Conservation (phyloP, 2,888 invertebrate genomes). For the Theristus sp. region DNA sequence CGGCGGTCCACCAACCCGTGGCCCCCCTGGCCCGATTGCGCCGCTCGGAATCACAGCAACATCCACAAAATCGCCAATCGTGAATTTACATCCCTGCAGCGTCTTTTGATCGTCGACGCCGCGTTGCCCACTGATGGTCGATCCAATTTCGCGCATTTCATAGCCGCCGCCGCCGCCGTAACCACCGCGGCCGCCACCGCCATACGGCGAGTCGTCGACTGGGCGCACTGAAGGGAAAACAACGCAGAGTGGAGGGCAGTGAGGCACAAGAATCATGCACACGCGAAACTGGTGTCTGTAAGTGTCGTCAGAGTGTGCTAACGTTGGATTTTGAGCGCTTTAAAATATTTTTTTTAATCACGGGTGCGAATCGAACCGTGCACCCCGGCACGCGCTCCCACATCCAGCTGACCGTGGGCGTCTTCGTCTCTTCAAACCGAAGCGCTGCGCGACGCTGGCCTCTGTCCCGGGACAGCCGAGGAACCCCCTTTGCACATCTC, state of each 20-base stretch:
- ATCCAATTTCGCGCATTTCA: constrained; percentile 77
- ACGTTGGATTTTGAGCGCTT: no score
- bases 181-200: not conserved
- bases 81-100: constrained; percentile 51
- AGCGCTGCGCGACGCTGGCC: no score
- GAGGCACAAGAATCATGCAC: not conserved
- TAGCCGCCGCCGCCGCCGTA: constrained; percentile 39
- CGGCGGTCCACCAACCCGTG: not conserved
- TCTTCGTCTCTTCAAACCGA: no score
- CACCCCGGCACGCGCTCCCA: no score
- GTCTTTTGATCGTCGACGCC: constrained; percentile 87
- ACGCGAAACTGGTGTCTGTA: no score
- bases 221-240: not conserved
- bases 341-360: no score
- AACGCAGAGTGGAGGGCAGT: not conserved
- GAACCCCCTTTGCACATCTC: no score
- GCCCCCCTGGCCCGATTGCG: constrained; percentile 5
- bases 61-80: constrained; percentile 89
- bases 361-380: no score
- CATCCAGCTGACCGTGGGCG: no score
- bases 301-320: no score
- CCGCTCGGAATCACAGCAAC: constrained; percentile 54
- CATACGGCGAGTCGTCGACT: not conserved
- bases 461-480: no score
- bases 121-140: constrained; percentile 72